phyloP scores from a whole-genome alignment of 2,113 vertebrate genomes.

The Callochromis pleurospilus region DNA sequence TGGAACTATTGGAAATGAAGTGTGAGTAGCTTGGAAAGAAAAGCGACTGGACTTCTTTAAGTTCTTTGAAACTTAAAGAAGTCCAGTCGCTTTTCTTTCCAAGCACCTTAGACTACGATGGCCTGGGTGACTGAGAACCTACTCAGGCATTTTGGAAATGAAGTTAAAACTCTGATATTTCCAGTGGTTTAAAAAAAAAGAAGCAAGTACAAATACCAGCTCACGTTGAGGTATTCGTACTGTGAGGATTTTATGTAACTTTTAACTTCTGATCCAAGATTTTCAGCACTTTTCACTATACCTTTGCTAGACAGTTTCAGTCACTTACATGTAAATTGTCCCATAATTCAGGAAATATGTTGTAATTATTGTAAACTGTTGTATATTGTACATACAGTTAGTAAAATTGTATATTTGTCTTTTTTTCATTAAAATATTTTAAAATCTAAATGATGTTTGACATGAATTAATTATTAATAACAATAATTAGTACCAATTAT shows the following conservation, averaged over 20 bases:
- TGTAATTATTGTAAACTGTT: not conserved
- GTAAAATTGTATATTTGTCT: not conserved
- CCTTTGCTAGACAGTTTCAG: not conserved
- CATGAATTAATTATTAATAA: not conserved
- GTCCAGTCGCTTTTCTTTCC: not conserved
- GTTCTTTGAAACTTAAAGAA: not conserved
- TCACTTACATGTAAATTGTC: not conserved
- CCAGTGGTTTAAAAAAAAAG: not conserved
- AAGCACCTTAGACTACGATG: not conserved
- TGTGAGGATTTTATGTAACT: not conserved
- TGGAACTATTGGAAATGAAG: not conserved
- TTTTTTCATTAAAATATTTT: not conserved
- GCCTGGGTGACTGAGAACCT: not conserved
- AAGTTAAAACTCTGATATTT: not conserved
- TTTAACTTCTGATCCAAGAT: not conserved
- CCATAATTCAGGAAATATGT: not conserved
- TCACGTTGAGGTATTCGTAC: accelerated
- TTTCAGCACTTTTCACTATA: not conserved
- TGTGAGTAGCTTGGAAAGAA: not conserved
- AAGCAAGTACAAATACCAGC: not conserved
- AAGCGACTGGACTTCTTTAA: not conserved
- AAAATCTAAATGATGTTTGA: not conserved
- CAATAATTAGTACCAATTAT: not conserved
- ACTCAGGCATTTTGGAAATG: accelerated
- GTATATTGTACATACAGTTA: not conserved